These are phyloP conservation scores for Agrotis segetum DNA, from an alignment of 2,888 invertebrate species.

Conservation along the genomic window DNA sequence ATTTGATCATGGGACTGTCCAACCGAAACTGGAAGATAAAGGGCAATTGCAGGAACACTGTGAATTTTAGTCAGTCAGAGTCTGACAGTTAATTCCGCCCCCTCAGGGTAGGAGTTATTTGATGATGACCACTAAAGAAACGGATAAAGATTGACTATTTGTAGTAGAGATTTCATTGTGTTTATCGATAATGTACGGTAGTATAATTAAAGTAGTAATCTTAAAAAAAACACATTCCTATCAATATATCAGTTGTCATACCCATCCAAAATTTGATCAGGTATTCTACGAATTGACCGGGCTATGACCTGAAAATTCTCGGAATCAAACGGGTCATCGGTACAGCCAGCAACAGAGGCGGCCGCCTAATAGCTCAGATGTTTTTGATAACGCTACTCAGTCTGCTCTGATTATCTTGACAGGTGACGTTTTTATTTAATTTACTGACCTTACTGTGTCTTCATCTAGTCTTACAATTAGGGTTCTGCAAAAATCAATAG, in stretches of 20 bases:
- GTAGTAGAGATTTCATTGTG: no score
- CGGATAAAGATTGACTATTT: no score
- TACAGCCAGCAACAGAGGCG: conserved; percentile 22
- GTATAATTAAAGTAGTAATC: no score
- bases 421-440: conserved; percentile 49
- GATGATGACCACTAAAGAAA: no score
- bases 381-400: conserved; percentile 43
- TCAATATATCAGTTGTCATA: conserved; percentile 1
- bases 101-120: no score
- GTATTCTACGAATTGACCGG: background rate
- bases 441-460: conserved; percentile 11
- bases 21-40: no score
- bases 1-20: no score
- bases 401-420: conserved; percentile 29
- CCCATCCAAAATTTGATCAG: background rate
- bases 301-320: conserved; percentile 26
- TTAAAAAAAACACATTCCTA: background rate
- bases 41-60: no score
- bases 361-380: conserved; percentile 45
- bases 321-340: conserved; percentile 44
- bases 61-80: no score
- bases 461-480: background rate
- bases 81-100: no score
- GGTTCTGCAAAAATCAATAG: background rate
- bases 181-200: no score